A percentile compares a stretch with the other conserved stretches of the same genome.
These are phyloP conservation scores for Neotragus pygmaeus DNA, from an alignment of 2,113 vertebrate genomes.

Conservation along the genomic window DNA sequence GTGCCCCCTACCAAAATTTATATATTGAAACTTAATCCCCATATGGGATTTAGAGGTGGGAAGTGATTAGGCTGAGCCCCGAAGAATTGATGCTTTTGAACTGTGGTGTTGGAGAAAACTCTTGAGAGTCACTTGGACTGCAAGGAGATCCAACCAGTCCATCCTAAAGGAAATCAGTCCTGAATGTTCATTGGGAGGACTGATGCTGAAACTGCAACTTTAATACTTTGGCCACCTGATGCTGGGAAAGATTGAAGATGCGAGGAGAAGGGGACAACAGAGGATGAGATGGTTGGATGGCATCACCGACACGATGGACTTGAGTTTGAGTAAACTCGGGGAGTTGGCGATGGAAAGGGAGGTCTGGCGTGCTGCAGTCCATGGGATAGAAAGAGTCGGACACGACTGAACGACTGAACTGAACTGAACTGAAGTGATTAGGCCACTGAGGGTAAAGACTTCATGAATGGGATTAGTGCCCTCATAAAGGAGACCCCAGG, in stretches of 20 bases:
- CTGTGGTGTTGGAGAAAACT: neutral
- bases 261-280: neutral
- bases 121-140: neutral
- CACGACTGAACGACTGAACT: neutral
- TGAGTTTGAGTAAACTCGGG: neutral
- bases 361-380: neutral
- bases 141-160: neutral
- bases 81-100: neutral
- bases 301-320: neutral
- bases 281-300: neutral
- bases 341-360: neutral
- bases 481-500: neutral
- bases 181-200: neutral
- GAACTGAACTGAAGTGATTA: neutral
- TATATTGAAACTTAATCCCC: neutral
- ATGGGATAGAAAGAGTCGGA: neutral
- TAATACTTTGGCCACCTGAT: neutral
- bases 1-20: rapidly evolving
- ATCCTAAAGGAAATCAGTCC: neutral
- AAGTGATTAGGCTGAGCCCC: neutral
- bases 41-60: neutral
- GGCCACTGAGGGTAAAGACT: neutral
- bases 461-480: neutral
- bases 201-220: neutral
- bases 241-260: neutral